Conservation (phyloP, 1,140 invertebrate species). For the Zaprionus ghesquierei region DNA sequence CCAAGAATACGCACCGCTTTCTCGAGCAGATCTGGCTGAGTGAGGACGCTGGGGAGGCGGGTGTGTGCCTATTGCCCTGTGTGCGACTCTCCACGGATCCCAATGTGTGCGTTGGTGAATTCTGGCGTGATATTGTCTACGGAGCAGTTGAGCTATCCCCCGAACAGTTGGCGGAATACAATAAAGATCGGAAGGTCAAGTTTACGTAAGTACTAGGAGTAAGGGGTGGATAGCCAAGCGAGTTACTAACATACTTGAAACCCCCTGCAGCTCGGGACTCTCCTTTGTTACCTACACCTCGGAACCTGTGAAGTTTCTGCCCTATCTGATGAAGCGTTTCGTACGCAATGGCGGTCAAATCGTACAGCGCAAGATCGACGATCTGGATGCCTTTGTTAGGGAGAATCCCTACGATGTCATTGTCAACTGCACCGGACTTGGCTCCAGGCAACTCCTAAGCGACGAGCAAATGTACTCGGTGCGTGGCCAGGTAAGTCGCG, state of each 20-base stretch:
- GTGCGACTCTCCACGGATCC: conserved; percentile 82
- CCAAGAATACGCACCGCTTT: conserved; percentile 85
- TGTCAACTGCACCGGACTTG: conserved; percentile 88
- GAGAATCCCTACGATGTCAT: conserved; percentile 86
- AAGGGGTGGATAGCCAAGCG: no score
- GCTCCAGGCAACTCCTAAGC: conserved; percentile 85
- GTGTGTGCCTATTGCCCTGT: conserved; percentile 86
- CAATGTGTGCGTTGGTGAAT: conserved; percentile 52
- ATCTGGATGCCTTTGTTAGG: conserved; percentile 83
- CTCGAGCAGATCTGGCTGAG: conserved; percentile 86
- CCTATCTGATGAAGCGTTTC: conserved; percentile 86
- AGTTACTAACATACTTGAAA: conserved; percentile 37
- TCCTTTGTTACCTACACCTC: conserved; percentile 86
- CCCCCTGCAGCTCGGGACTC: conserved; percentile 85
- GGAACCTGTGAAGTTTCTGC: conserved; percentile 85
- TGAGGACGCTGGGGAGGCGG: conserved; percentile 84
- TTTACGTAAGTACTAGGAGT: conserved; percentile 85
- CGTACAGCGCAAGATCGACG: conserved; percentile 83
- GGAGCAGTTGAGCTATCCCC: conserved; percentile 84
- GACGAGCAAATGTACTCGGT: conserved; percentile 86
- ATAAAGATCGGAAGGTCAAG: conserved; percentile 80
- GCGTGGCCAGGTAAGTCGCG: conserved; percentile 88
- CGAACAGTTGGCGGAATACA: conserved; percentile 84
- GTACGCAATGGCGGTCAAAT: conserved; percentile 84
- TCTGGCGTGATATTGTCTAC: conserved; percentile 85